phyloP scores from a whole-genome alignment of 2,888 invertebrate genomes.

The Clostera curtula region DNA sequence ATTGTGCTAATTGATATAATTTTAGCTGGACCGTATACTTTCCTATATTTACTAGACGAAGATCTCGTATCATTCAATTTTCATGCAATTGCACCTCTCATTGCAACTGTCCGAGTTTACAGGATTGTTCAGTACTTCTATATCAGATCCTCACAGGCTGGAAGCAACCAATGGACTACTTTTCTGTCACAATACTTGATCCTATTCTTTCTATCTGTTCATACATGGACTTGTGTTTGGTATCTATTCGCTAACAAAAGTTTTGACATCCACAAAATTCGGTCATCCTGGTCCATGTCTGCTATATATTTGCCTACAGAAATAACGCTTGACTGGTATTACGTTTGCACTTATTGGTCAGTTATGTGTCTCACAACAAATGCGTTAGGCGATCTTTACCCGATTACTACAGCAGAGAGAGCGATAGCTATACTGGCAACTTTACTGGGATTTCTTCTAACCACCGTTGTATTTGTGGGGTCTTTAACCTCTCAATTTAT shows the following conservation, averaged over 20 bases:
- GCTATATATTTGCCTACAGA: constrained; percentile 54
- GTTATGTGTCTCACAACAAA: constrained; percentile 64
- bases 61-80: constrained; percentile 32
- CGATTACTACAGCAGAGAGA: constrained; percentile 56
- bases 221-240: constrained; percentile 67
- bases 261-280: constrained; percentile 45
- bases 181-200: constrained; percentile 65
- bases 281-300: constrained; percentile 52
- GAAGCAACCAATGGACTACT: constrained; percentile 65
- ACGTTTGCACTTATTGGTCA: constrained; percentile 63
- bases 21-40: constrained; percentile 51
- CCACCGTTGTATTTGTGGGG: constrained; percentile 67
- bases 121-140: constrained; percentile 60
- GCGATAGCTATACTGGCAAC: constrained; percentile 49
- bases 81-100: constrained; percentile 49
- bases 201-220: constrained; percentile 56
- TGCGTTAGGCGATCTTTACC: constrained; percentile 62
- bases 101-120: constrained; percentile 53
- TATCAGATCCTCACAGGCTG: constrained; percentile 57
- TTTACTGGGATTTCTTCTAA: constrained; percentile 58
- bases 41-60: constrained; percentile 41
- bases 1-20: constrained; percentile 46
- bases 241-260: constrained; percentile 53
- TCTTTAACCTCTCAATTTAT: constrained; percentile 68
- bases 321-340: constrained; percentile 57